A percentile compares a stretch with the other conserved stretches of the same genome.
phyloP scores from a whole-genome alignment of 1,140 invertebrate genomes.

The Euwallacea similis region DNA sequence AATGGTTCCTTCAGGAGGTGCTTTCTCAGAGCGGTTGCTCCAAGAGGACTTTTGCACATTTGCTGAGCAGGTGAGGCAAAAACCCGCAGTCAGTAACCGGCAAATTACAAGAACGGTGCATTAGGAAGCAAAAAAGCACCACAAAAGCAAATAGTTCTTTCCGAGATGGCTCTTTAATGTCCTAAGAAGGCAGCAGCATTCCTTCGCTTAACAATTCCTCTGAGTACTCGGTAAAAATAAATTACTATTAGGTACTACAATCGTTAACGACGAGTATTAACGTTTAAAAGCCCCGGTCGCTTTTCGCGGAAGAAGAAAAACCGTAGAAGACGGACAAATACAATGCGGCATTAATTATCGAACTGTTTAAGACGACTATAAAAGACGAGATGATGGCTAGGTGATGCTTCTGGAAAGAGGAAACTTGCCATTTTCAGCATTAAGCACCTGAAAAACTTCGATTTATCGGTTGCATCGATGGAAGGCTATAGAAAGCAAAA shows the following conservation, averaged over 20 bases:
- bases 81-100: not conserved
- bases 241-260: constrained; percentile 33
- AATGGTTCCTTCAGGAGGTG: constrained; percentile 47
- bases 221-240: constrained; percentile 30
- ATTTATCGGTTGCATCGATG: too few species aligned
- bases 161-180: constrained; percentile 20
- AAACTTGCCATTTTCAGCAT: not conserved
- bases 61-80: constrained; percentile 43
- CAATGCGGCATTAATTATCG: constrained; percentile 26
- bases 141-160: constrained; percentile 28
- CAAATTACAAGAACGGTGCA: not conserved
- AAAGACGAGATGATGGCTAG: constrained; percentile 15
- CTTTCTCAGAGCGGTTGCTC: constrained; percentile 37
- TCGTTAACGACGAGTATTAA: constrained; percentile 30
- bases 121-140: constrained; percentile 4
- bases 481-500: too few species aligned
- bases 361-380: constrained; percentile 29
- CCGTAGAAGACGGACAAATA: constrained; percentile 17
- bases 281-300: constrained; percentile 20
- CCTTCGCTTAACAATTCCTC: constrained; percentile 16
- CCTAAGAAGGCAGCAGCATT: constrained; percentile 9
- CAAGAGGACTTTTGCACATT: constrained; percentile 36
- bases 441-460: not conserved
- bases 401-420: constrained; percentile 14
- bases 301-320: constrained; percentile 17